A percentile compares a stretch with the other conserved stretches of the same genome.
Conservation (phyloP, 2,888 invertebrate genomes). For the Amphipyra berbera region DNA sequence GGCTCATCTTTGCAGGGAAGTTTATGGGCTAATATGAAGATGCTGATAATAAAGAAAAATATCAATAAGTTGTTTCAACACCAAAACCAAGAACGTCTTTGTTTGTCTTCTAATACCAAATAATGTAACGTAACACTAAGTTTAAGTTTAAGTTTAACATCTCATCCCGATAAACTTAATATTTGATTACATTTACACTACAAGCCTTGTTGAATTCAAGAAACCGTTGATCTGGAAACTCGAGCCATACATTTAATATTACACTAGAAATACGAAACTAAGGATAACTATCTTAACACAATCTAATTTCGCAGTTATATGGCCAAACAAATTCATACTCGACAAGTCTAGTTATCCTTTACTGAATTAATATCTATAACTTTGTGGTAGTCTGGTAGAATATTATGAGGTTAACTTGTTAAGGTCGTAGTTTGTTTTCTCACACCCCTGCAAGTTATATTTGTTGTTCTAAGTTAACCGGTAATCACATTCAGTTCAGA, state of each 20-base stretch:
- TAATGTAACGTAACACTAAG: constrained; percentile 29
- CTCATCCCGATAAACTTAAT: constrained; percentile 35
- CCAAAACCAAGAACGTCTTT: neutral
- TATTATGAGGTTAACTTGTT: constrained; percentile 62
- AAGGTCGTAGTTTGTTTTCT: constrained; percentile 69
- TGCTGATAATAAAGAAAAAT: too few species aligned
- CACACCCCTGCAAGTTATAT: constrained; percentile 62
- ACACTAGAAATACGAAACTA: constrained; percentile 48
- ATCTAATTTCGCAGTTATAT: constrained; percentile 36
- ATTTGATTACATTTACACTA: constrained; percentile 30
- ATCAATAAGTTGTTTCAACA: neutral
- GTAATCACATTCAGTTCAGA: constrained; percentile 73
- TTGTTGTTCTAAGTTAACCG: constrained; percentile 71
- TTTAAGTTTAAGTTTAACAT: constrained; percentile 34
- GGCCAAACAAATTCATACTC: constrained; percentile 44
- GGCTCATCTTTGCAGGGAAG: too few species aligned
- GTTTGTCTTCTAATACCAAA: constrained; percentile 13
- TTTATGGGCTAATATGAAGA: too few species aligned
- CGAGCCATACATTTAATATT: constrained; percentile 40
- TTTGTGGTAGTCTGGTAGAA: constrained; percentile 44
- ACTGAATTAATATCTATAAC: constrained; percentile 46
- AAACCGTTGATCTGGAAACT: constrained; percentile 17
- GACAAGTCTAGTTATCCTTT: constrained; percentile 47
- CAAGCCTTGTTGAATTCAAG: constrained; percentile 26
- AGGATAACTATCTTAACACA: constrained; percentile 27